Percentiles rank a stretch among this genome's conserved stretches.
Conservation (phyloP, 2,888 invertebrate genomes). For the Myopa testacea region DNA sequence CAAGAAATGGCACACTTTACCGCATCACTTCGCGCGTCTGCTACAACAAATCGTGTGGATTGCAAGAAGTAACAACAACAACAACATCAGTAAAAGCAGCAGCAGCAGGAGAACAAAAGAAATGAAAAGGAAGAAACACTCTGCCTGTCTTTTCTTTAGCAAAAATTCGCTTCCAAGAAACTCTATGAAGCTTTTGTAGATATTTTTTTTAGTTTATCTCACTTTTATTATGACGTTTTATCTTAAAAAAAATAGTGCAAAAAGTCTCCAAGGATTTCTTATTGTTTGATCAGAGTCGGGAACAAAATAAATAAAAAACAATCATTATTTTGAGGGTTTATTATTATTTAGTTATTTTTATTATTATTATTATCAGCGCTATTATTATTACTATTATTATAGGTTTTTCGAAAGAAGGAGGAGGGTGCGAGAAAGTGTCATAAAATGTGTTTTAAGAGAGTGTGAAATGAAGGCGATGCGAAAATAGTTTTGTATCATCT, state of each 20-base stretch:
- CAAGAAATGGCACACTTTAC: slow-evolving; percentile 30
- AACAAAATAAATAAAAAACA: background rate
- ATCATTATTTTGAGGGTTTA: no score
- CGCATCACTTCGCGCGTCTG: no score
- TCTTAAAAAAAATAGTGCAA: background rate
- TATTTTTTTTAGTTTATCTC: background rate
- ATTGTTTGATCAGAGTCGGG: background rate
- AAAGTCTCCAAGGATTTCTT: background rate
- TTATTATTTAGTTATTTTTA: no score
- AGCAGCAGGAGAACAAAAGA: background rate
- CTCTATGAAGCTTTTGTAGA: slow-evolving; percentile 5
- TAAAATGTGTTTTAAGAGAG: no score
- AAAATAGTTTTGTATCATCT: no score
- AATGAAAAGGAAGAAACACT: slow-evolving; percentile 8
- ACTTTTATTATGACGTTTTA: slow-evolving; percentile 26
- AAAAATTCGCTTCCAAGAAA: slow-evolving; percentile 10
- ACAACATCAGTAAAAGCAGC: background rate
- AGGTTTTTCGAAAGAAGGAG: no score
- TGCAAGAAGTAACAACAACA: background rate
- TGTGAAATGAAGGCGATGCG: no score
- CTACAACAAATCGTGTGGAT: background rate
- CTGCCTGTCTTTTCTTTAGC: background rate
- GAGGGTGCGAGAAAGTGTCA: no score
- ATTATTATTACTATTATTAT: no score
- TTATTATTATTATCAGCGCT: no score